phyloP scores from a whole-genome alignment of 2,113 vertebrate species.

The Oryzias woworae region DNA sequence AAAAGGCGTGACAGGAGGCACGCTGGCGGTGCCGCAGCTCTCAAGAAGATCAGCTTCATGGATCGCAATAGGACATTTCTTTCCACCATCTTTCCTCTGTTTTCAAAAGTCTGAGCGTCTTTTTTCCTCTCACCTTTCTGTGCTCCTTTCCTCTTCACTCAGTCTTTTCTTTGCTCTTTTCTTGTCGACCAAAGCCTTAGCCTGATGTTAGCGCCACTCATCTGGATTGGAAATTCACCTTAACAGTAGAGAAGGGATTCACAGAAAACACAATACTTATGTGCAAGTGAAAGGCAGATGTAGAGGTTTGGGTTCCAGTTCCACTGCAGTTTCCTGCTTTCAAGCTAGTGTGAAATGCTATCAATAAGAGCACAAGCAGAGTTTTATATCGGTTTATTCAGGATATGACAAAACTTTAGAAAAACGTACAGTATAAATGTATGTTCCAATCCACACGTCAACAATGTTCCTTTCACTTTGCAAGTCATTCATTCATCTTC shows the following conservation, averaged over 20 bases:
- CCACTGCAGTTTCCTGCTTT: background rate
- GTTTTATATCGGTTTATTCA: too few relatives aligned
- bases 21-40: slow-evolving; percentile 17
- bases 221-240: slow-evolving; percentile 20
- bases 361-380: too few relatives aligned
- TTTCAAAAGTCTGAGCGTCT: background rate
- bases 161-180: background rate
- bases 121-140: background rate
- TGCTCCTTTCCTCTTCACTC: background rate
- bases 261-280: slow-evolving; percentile 21
- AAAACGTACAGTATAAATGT: too few relatives aligned
- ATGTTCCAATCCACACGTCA: too few relatives aligned
- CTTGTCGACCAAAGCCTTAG: background rate
- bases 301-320: slow-evolving; percentile 29
- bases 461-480: too few relatives aligned
- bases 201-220: slow-evolving; percentile 25
- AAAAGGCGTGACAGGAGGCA: slow-evolving; percentile 67
- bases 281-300: slow-evolving; percentile 20
- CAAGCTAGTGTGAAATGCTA: too few relatives aligned
- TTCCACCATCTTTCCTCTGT: background rate
- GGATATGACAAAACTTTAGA: too few relatives aligned
- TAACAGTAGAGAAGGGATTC: slow-evolving; percentile 27
- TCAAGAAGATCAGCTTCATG: slow-evolving; percentile 6
- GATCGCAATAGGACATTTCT: slow-evolving; percentile 18
- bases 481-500: too few relatives aligned